phyloP scores from a whole-genome alignment of 2,888 invertebrate genomes.

The Mimas tiliae region DNA sequence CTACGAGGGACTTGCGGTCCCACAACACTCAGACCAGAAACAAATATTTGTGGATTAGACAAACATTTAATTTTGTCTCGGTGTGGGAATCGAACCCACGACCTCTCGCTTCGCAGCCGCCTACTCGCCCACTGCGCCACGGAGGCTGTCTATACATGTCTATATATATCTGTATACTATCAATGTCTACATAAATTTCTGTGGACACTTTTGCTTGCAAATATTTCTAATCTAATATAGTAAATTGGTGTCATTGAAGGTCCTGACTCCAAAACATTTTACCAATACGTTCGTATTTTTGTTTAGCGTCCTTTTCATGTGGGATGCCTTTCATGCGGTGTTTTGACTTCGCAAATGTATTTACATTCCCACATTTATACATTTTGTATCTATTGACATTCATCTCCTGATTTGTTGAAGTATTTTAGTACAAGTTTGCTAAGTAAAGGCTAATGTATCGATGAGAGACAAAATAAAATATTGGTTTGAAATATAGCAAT shows the following conservation, averaged over 20 bases:
- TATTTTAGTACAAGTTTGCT: constrained; percentile 1
- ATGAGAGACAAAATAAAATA: background rate
- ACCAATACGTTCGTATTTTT: background rate
- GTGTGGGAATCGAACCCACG: too few relatives aligned
- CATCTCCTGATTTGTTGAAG: background rate
- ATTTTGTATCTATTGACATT: constrained; percentile 4
- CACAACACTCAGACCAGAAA: too few relatives aligned
- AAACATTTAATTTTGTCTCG: too few relatives aligned
- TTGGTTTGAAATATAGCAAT: background rate
- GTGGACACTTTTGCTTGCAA: background rate
- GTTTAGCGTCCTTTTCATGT: background rate
- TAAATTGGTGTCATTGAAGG: background rate
- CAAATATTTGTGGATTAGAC: too few relatives aligned
- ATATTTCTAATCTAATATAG: background rate
- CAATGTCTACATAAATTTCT: too few relatives aligned
- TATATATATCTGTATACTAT: too few relatives aligned
- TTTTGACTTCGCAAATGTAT: constrained; percentile 9
- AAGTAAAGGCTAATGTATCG: constrained; percentile 11
- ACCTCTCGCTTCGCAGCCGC: too few relatives aligned
- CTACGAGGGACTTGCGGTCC: too few relatives aligned
- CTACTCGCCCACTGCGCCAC: too few relatives aligned
- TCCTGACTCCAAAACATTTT: background rate
- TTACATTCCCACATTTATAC: constrained; percentile 7
- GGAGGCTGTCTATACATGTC: too few relatives aligned
- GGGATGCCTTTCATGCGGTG: constrained; percentile 1